Percentiles rank a stretch among this genome's conserved stretches.
These are phyloP conservation scores for Podocnemis expansa DNA, from an alignment of 2,113 vertebrate species.

Conservation along the genomic window DNA sequence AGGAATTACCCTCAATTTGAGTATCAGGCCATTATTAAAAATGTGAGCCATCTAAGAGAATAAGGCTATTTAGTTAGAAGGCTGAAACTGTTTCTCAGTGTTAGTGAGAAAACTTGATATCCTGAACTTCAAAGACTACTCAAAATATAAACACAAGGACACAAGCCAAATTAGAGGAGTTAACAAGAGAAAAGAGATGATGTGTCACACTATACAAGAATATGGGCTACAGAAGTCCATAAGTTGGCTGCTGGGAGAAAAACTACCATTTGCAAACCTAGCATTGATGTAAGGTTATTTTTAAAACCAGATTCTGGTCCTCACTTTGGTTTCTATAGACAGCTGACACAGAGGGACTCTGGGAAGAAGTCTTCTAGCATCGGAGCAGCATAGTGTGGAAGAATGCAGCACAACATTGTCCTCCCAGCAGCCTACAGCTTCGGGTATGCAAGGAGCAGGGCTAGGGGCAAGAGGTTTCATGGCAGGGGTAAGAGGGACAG, in stretches of 20 bases:
- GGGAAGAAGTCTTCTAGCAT: not conserved
- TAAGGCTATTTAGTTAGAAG: not conserved
- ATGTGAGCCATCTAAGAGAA: not conserved
- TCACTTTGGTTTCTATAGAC: not conserved
- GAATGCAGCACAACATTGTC: not conserved
- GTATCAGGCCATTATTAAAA: not conserved
- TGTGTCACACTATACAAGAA: not conserved
- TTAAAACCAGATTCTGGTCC: not conserved
- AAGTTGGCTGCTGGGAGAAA: not conserved
- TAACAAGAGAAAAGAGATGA: not conserved
- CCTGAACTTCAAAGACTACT: not conserved
- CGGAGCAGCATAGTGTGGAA: not conserved
- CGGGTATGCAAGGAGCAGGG: not conserved
- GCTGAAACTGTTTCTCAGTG: not conserved
- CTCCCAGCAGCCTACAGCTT: fast-evolving
- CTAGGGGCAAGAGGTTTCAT: fast-evolving
- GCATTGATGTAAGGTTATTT: not conserved
- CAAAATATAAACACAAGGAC: not conserved
- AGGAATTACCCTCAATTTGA: not conserved
- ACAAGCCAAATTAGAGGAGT: not conserved
- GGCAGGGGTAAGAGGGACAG: not conserved
- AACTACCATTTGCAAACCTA: not conserved
- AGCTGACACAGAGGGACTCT: not conserved
- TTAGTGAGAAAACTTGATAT: not conserved
- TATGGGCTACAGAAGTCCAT: not conserved